Percentiles rank a stretch among this genome's conserved stretches.
Evolutionary conservation across 2,113 vertebrate species (phyloP).

Genomic region (Vidua macroura): DNA sequence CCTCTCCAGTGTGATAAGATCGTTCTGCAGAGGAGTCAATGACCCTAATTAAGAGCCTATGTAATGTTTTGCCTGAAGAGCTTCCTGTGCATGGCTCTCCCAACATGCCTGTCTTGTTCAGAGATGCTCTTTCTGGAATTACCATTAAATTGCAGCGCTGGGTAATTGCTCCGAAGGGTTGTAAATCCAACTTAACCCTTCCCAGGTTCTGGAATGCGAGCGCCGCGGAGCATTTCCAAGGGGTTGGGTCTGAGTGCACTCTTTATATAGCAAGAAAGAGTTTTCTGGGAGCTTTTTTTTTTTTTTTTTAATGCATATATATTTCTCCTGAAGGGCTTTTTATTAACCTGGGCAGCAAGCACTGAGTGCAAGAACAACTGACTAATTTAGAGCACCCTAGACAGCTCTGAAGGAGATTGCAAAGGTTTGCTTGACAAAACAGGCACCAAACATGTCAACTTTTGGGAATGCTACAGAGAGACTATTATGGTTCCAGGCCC

Average conservation of each 20-base stretch:
- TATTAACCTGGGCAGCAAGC: neutral
- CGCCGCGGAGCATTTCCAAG: neutral
- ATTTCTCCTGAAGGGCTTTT: conserved; percentile 54
- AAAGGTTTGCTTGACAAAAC: conserved; percentile 49
- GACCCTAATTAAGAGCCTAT: conserved; percentile 45
- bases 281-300: conserved; percentile 12
- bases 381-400: conserved; percentile 43
- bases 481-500: neutral
- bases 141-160: conserved; percentile 38
- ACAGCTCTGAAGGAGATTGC: conserved; percentile 30
- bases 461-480: conserved; percentile 34
- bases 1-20: conserved; percentile 12
- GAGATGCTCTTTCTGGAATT: conserved; percentile 59
- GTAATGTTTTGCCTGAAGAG: conserved; percentile 63
- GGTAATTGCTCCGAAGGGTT: conserved; percentile 14
- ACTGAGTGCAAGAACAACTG: neutral
- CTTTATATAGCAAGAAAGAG: conserved; percentile 29
- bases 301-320: neutral
- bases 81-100: conserved; percentile 58
- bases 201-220: neutral
- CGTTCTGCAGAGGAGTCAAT: conserved; percentile 3
- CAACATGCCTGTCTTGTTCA: conserved; percentile 47
- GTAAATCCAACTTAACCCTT: conserved; percentile 57
- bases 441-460: conserved; percentile 49
- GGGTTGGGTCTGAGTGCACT: neutral